Evolutionary conservation across 1,140 invertebrate genomes (phyloP).

Genomic region (Drosophila murphyi): DNA sequence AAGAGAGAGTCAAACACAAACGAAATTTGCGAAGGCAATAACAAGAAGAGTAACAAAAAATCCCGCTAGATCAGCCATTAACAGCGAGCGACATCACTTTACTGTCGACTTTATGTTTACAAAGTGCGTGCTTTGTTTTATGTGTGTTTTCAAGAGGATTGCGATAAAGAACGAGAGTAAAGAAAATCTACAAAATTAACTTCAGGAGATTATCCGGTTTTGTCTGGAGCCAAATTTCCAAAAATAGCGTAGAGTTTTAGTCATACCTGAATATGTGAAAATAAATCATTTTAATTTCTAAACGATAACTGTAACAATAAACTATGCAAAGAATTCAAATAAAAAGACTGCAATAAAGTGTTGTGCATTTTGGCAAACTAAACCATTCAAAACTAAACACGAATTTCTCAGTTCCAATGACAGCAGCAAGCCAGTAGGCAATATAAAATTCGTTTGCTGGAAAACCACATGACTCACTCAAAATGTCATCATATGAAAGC

Average conservation of each 20-base stretch:
- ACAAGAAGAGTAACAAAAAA: slow-evolving; percentile 31
- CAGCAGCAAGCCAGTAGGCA: slow-evolving; percentile 27
- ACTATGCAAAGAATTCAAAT: slow-evolving; percentile 2
- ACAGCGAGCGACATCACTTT: slow-evolving; percentile 51
- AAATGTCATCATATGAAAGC: slow-evolving; percentile 28
- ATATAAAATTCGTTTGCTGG: slow-evolving; percentile 38
- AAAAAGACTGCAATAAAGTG: neutral
- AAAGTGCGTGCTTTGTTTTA: slow-evolving; percentile 73
- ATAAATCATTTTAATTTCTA: neutral
- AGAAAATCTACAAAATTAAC: slow-evolving; percentile 47
- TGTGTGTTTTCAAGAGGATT: slow-evolving; percentile 54
- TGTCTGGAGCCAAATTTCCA: too few relatives aligned
- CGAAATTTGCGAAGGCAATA: slow-evolving; percentile 18
- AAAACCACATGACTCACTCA: slow-evolving; percentile 62
- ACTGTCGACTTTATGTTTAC: slow-evolving; percentile 67
- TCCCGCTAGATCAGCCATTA: slow-evolving; percentile 36
- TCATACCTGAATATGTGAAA: neutral
- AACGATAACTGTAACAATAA: too few relatives aligned
- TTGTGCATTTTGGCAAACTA: slow-evolving; percentile 1
- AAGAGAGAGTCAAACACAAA: slow-evolving; percentile 1
- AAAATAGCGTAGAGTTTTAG: too few relatives aligned
- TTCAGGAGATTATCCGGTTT: neutral
- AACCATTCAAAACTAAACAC: slow-evolving; percentile 28
- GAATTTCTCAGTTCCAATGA: slow-evolving; percentile 39
- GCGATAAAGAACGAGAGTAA: slow-evolving; percentile 46